Percentiles rank a stretch among this genome's conserved stretches.
These are phyloP conservation scores for Ptyas mucosa DNA, from an alignment of 2,113 vertebrate species.

Conservation along the genomic window DNA sequence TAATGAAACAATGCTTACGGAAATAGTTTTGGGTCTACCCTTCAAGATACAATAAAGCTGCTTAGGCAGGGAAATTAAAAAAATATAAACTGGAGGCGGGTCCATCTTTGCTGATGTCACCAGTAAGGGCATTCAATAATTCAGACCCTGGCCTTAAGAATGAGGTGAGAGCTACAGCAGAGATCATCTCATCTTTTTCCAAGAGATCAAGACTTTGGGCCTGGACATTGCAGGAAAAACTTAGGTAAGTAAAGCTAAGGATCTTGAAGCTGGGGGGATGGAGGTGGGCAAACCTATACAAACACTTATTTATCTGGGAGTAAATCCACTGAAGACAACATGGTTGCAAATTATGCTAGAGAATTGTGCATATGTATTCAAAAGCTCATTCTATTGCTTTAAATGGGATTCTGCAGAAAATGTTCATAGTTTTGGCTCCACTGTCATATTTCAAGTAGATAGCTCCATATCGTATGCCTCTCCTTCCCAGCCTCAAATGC, in stretches of 20 bases:
- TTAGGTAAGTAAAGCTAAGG: neutral
- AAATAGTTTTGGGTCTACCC: neutral
- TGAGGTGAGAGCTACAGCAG: neutral
- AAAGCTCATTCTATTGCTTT: neutral
- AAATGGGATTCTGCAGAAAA: neutral
- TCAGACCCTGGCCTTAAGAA: neutral
- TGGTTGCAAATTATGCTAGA: neutral
- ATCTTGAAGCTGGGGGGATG: accelerated
- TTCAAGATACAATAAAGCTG: neutral
- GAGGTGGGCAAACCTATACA: neutral
- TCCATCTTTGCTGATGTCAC: constrained; percentile 16
- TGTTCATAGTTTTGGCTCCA: neutral
- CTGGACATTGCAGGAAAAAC: neutral
- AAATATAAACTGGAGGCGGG: constrained; percentile 6
- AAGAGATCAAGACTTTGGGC: neutral
- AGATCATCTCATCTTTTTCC: neutral
- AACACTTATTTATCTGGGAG: neutral
- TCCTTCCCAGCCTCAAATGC: neutral
- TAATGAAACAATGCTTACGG: neutral
- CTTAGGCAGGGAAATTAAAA: neutral
- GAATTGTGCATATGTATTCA: neutral
- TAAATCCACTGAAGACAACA: neutral
- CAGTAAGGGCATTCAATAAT: constrained; percentile 11
- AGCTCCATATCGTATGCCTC: neutral
- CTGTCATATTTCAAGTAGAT: neutral